phyloP scores from a whole-genome alignment of 2,113 vertebrate genomes.

The Trogon melanurus region DNA sequence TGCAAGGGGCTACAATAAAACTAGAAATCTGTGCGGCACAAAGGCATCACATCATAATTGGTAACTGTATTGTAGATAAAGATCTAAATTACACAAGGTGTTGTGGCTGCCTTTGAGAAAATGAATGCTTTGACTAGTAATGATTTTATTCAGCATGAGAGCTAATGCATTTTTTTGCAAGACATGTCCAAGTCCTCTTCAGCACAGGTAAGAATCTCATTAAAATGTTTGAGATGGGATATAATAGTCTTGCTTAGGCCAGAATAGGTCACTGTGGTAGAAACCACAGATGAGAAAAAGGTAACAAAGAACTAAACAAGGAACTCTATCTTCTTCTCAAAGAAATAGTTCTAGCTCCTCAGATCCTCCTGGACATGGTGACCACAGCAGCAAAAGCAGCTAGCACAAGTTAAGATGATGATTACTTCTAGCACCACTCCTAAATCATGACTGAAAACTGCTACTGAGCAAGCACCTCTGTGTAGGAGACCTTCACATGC shows the following conservation, averaged over 20 bases:
- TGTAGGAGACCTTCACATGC: rapidly evolving
- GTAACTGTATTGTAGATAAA: neutral
- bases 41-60: neutral
- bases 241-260: neutral
- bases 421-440: neutral
- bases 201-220: neutral
- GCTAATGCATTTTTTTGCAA: neutral
- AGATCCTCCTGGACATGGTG: neutral
- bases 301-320: neutral
- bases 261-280: neutral
- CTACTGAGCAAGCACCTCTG: neutral
- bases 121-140: neutral
- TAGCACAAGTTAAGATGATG: neutral
- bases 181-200: neutral
- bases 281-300: neutral
- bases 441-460: neutral
- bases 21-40: neutral
- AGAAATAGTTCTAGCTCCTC: neutral
- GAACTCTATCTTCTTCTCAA: neutral
- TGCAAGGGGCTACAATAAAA: neutral
- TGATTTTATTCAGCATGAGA: neutral
- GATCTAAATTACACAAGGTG: neutral
- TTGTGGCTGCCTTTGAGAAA: neutral
- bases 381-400: neutral
- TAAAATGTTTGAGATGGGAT: neutral